Percentiles rank a stretch among this genome's conserved stretches.
Conservation (phyloP, 2,888 invertebrate genomes). For the Eulithis prunata region DNA sequence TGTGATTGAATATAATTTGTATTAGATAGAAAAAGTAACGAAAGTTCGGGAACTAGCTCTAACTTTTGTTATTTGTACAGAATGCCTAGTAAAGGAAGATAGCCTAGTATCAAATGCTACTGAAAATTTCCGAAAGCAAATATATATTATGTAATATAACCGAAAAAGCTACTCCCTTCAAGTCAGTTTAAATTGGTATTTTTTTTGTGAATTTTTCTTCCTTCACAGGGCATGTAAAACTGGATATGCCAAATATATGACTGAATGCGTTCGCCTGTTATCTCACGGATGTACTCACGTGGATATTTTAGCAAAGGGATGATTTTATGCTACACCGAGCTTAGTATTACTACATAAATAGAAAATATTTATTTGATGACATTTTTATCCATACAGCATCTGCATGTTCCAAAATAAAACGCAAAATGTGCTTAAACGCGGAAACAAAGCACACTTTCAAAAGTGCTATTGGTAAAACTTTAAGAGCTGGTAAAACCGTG, state of each 20-base stretch:
- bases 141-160: no score
- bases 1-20: not conserved
- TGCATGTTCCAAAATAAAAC: no score
- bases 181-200: not conserved
- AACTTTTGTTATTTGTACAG: not conserved
- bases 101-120: not conserved
- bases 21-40: not conserved
- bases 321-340: slow-evolving; percentile 11
- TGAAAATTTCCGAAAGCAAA: not conserved
- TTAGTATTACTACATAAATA: not conserved
- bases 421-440: no score
- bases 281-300: slow-evolving; percentile 9
- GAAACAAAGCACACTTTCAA: no score
- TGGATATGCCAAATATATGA: not conserved
- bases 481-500: no score
- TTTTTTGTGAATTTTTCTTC: not conserved
- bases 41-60: not conserved
- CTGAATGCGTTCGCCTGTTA: slow-evolving; percentile 8
- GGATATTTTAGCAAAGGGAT: slow-evolving; percentile 10
- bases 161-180: no score
- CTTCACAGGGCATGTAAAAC: slow-evolving; percentile 5
- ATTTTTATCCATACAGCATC: no score
- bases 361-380: no score
- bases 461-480: no score
- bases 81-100: not conserved